These are phyloP conservation scores for Mantis religiosa DNA, from an alignment of 2,888 invertebrate species.

Conservation along the genomic window DNA sequence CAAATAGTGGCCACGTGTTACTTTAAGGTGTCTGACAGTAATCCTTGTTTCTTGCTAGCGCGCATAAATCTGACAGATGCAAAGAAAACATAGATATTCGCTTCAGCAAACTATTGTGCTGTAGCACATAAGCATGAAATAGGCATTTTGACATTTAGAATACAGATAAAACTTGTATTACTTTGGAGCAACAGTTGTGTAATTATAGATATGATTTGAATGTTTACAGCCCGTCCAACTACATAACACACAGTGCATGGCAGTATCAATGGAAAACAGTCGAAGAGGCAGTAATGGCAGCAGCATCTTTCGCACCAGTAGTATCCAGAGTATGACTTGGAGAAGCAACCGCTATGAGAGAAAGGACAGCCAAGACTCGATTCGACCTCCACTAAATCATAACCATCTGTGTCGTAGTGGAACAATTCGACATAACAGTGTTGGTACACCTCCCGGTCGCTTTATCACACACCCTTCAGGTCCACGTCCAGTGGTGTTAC, in stretches of 20 bases:
- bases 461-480: neutral
- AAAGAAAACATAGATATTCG: too few relatives aligned
- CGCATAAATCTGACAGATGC: too few relatives aligned
- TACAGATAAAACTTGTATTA: too few relatives aligned
- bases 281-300: constrained; percentile 1
- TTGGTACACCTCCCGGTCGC: neutral
- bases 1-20: too few relatives aligned
- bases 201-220: neutral
- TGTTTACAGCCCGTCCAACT: neutral
- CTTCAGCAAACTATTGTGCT: too few relatives aligned
- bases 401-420: neutral
- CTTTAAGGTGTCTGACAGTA: too few relatives aligned
- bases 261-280: neutral
- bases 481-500: neutral
- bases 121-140: too few relatives aligned
- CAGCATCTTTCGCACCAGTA: neutral
- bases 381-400: neutral
- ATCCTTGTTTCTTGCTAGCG: too few relatives aligned
- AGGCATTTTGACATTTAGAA: too few relatives aligned
- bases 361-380: neutral
- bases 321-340: neutral
- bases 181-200: too few relatives aligned
- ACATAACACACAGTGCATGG: neutral
- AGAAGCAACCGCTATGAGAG: neutral
- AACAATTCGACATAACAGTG: neutral